Conservation (phyloP, 1,140 invertebrate species). For the Vanessa tameamea region DNA sequence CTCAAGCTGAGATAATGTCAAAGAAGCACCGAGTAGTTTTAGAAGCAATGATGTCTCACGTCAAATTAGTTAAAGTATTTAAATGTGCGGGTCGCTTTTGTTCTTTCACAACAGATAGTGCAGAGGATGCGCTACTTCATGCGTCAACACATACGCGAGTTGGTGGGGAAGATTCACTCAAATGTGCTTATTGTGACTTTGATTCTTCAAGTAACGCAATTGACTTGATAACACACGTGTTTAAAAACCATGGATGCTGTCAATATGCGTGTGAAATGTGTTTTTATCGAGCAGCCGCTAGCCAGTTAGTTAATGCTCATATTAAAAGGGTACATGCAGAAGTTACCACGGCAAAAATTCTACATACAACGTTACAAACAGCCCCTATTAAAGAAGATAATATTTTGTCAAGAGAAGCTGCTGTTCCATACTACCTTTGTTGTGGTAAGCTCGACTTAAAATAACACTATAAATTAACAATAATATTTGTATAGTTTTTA, state of each 20-base stretch:
- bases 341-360: slow-evolving; percentile 28
- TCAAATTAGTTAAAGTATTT: slow-evolving; percentile 62
- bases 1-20: slow-evolving; percentile 56
- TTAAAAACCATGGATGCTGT: slow-evolving; percentile 61
- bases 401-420: slow-evolving; percentile 55
- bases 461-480: too few relatives aligned
- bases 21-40: slow-evolving; percentile 63
- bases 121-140: slow-evolving; percentile 62
- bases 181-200: slow-evolving; percentile 68
- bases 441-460: slow-evolving; percentile 43
- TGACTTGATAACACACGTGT: slow-evolving; percentile 71
- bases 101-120: slow-evolving; percentile 65
- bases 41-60: slow-evolving; percentile 58
- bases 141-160: slow-evolving; percentile 61
- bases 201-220: slow-evolving; percentile 61
- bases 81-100: slow-evolving; percentile 73
- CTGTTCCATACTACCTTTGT: slow-evolving; percentile 62
- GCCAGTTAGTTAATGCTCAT: slow-evolving; percentile 61
- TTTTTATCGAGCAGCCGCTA: slow-evolving; percentile 64
- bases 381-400: slow-evolving; percentile 34
- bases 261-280: slow-evolving; percentile 60
- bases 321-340: slow-evolving; percentile 46
- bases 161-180: slow-evolving; percentile 60
- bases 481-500: too few relatives aligned
- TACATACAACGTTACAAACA: slow-evolving; percentile 41